Percentiles rank a stretch among this genome's conserved stretches.
Evolutionary conservation across 1,140 invertebrate species (phyloP).

Genomic region (Rhagoletis pomonella): DNA sequence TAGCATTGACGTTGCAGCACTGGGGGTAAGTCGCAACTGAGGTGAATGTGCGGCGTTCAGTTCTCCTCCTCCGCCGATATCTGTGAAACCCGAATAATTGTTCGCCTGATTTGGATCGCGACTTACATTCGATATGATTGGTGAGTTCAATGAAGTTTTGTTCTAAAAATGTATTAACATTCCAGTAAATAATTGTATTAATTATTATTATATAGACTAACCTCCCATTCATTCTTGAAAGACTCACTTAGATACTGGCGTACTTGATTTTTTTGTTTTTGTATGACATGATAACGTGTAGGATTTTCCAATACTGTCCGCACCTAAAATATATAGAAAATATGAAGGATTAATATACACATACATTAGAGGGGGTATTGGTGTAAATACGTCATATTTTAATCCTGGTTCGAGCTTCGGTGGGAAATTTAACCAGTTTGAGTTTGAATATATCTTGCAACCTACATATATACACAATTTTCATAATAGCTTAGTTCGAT

Average conservation of each 20-base stretch:
- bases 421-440: too few species aligned
- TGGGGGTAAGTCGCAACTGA: conserved; percentile 36
- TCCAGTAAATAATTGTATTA: not conserved
- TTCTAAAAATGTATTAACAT: conserved; percentile 48
- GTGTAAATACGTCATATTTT: too few species aligned
- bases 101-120: not conserved
- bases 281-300: conserved; percentile 91
- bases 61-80: not conserved
- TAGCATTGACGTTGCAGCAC: conserved; percentile 15
- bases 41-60: not conserved
- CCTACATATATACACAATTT: too few species aligned
- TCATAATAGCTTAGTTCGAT: too few species aligned
- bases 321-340: conserved; percentile 77
- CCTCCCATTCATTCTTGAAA: conserved; percentile 75
- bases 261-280: conserved; percentile 92
- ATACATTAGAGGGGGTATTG: too few species aligned
- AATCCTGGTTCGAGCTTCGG: too few species aligned
- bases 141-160: conserved; percentile 52
- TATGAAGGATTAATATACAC: not conserved
- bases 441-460: too few species aligned
- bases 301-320: conserved; percentile 91
- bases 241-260: conserved; percentile 88
- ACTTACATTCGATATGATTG: not conserved
- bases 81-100: not conserved
- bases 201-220: not conserved